Percentiles rank a stretch among this genome's conserved stretches.
Evolutionary conservation across 2,888 invertebrate species (phyloP).

Genomic region (Drosophila paranaensis): DNA sequence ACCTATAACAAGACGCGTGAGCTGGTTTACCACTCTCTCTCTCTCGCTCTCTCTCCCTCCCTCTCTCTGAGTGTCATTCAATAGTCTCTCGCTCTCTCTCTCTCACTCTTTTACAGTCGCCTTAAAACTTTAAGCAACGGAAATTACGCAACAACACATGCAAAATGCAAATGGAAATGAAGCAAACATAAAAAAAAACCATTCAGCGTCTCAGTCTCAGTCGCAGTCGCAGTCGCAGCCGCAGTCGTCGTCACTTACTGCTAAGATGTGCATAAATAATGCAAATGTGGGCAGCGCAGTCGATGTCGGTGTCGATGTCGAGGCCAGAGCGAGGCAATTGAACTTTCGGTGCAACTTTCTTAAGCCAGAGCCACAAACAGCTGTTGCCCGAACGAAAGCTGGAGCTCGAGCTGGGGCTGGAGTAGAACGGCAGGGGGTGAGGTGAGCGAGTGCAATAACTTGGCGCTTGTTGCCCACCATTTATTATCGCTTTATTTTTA

Average conservation of each 20-base stretch:
- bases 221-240: neutral
- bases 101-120: constrained; percentile 7
- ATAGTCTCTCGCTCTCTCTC: neutral
- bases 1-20: constrained; percentile 53
- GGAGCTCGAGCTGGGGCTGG: neutral
- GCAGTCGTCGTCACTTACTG: constrained; percentile 35
- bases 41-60: constrained; percentile 27
- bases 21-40: constrained; percentile 40
- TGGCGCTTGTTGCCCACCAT: constrained; percentile 68
- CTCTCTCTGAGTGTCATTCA: no score
- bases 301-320: constrained; percentile 25
- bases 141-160: constrained; percentile 78
- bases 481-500: constrained; percentile 80
- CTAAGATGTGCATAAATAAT: constrained; percentile 68
- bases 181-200: constrained; percentile 30
- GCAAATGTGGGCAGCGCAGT: constrained; percentile 62
- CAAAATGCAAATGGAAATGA: constrained; percentile 72
- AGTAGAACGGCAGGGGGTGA: constrained; percentile 1
- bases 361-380: constrained; percentile 61
- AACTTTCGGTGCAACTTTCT: constrained; percentile 76
- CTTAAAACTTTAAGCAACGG: constrained; percentile 54
- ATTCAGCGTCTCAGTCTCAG: constrained; percentile 29
- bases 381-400: constrained; percentile 45
- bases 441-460: constrained; percentile 73
- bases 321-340: constrained; percentile 70